phyloP scores from a whole-genome alignment of 2,113 vertebrate species.

The Condylura cristata region DNA sequence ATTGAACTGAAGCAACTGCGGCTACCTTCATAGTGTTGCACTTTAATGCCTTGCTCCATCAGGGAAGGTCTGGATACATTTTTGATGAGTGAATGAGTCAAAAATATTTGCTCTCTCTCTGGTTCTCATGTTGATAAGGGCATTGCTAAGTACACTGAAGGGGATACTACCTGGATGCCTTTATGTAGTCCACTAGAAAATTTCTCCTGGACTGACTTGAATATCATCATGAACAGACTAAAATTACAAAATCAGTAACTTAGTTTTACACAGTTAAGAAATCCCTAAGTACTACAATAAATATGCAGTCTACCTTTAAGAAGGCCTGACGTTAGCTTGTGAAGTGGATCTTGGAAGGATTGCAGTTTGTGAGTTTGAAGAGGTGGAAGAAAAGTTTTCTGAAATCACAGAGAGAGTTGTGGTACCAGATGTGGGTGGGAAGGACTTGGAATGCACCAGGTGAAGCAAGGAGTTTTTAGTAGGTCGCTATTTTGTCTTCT shows the following conservation, averaged over 20 bases:
- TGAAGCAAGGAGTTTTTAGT: accelerated
- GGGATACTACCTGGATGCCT: too few species aligned
- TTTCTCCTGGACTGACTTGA: background rate
- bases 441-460: background rate
- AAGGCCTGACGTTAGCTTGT: background rate
- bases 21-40: too few species aligned
- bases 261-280: background rate
- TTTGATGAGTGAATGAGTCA: background rate
- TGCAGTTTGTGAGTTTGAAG: background rate
- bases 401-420: background rate
- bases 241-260: background rate
- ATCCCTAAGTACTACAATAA: background rate
- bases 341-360: background rate
- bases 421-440: accelerated
- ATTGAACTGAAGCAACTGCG: too few species aligned
- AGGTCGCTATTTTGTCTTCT: accelerated
- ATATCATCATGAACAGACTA: background rate
- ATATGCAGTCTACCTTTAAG: background rate
- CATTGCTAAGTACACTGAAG: background rate
- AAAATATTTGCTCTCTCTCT: background rate
- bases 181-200: background rate
- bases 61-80: too few species aligned
- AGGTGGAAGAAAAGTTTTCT: background rate
- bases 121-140: background rate
- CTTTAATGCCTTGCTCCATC: too few species aligned